Percentiles rank a stretch among this genome's conserved stretches.
Evolutionary conservation across 1,140 invertebrate genomes (phyloP).

Genomic region (Chrysoperla carnea): DNA sequence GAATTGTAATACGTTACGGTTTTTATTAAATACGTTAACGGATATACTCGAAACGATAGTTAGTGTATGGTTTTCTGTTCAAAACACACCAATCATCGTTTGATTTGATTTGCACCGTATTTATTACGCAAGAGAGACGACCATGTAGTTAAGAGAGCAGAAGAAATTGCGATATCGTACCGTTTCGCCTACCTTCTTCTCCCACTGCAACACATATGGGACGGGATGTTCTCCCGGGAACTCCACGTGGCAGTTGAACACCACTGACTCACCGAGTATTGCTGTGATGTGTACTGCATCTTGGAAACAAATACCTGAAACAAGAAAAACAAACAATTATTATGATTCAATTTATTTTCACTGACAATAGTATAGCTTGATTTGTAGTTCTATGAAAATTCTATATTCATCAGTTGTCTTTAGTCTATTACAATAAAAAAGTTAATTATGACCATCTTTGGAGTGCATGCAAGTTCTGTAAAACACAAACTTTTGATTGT

Average conservation of each 20-base stretch:
- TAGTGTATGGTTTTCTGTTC: too few species aligned
- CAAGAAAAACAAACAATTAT: slow-evolving; percentile 1
- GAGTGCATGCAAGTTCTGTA: too few species aligned
- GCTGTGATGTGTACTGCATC: slow-evolving; percentile 91
- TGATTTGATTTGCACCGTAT: not conserved
- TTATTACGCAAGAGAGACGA: not conserved
- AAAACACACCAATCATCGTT: not conserved
- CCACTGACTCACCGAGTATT: slow-evolving; percentile 84
- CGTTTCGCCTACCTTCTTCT: slow-evolving; percentile 93
- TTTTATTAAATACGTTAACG: too few species aligned
- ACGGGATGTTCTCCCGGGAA: slow-evolving; percentile 86
- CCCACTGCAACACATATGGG: slow-evolving; percentile 94
- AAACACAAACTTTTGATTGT: too few species aligned
- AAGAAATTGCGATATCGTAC: slow-evolving; percentile 63
- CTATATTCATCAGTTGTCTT: too few species aligned
- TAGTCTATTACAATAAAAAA: too few species aligned
- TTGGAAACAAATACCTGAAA: slow-evolving; percentile 38
- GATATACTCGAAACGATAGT: too few species aligned
- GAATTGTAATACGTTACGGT: too few species aligned
- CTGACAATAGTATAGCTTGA: too few species aligned
- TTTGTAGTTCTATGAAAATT: too few species aligned
- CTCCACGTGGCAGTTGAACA: slow-evolving; percentile 92
- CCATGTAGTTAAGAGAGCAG: slow-evolving; percentile 31
- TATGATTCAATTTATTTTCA: not conserved
- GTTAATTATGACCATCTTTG: too few species aligned